Conservation (phyloP, 1,140 invertebrate species). For the Epicauta chinensis region DNA sequence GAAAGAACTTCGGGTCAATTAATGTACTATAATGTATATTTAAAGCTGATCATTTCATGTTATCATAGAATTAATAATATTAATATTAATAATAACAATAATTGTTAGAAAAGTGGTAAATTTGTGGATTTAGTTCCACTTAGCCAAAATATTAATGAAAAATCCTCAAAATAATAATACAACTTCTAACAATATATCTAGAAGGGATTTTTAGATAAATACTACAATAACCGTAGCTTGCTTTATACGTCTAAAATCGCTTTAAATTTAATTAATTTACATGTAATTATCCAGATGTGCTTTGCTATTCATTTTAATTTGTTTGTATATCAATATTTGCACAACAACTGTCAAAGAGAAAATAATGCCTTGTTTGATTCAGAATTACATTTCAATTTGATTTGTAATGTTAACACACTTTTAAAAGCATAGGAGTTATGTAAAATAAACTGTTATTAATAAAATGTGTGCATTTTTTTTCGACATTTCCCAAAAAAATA, state of each 20-base stretch:
- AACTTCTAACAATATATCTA: conserved; percentile 2
- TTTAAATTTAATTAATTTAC: background rate
- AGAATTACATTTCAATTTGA: background rate
- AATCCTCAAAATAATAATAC: too few relatives aligned
- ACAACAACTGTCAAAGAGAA: conserved; percentile 3
- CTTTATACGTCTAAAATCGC: conserved; percentile 9
- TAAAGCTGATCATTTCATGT: conserved; percentile 13
- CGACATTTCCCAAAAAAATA: too few relatives aligned
- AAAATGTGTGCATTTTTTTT: background rate
- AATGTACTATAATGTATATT: conserved; percentile 14
- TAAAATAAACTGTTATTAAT: conserved; percentile 18
- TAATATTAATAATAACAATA: background rate
- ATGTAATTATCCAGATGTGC: conserved; percentile 10
- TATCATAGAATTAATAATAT: conserved; percentile 1
- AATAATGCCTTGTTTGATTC: conserved; percentile 4
- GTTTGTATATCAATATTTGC: conserved; percentile 3
- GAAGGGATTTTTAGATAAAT: conserved; percentile 9
- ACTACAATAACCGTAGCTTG: conserved; percentile 10
- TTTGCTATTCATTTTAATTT: conserved; percentile 8
- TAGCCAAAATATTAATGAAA: conserved; percentile 10
- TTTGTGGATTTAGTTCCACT: background rate
- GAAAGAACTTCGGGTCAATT: conserved; percentile 10
- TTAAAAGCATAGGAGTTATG: conserved; percentile 13
- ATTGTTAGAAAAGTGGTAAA: conserved; percentile 11
- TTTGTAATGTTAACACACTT: conserved; percentile 10